Percentiles rank a stretch among this genome's conserved stretches.
Conservation (phyloP, 1,140 invertebrate genomes). For the Drosophila seguyi region DNA sequence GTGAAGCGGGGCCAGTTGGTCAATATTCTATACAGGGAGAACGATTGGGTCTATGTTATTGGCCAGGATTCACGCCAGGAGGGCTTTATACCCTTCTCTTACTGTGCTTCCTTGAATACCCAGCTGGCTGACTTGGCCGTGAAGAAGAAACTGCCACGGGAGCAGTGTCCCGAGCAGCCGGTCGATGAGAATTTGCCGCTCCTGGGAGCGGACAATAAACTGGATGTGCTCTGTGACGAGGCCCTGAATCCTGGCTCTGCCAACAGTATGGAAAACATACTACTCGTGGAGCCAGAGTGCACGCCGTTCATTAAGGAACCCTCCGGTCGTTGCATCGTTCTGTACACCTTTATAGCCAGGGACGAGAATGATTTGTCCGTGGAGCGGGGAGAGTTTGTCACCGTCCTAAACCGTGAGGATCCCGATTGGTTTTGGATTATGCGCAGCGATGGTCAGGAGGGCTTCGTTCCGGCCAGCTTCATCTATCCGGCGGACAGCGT, state of each 20-base stretch:
- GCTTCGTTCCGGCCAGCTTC: slow-evolving; percentile 97
- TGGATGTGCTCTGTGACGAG: slow-evolving; percentile 71
- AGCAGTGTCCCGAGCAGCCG: slow-evolving; percentile 81
- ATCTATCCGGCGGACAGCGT: slow-evolving; percentile 95
- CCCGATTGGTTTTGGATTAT: slow-evolving; percentile 98
- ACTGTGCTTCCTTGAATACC: slow-evolving; percentile 94
- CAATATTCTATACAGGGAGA: slow-evolving; percentile 96
- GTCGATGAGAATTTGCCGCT: slow-evolving; percentile 68
- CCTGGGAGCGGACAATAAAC: slow-evolving; percentile 85
- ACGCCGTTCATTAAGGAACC: slow-evolving; percentile 95
- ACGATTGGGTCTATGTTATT: slow-evolving; percentile 98
- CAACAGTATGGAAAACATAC: slow-evolving; percentile 86
- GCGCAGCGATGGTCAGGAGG: slow-evolving; percentile 95
- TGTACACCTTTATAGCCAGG: slow-evolving; percentile 96
- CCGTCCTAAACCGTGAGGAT: slow-evolving; percentile 96
- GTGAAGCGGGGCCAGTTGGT: slow-evolving; percentile 91
- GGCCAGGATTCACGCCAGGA: slow-evolving; percentile 94
- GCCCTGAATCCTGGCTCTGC: slow-evolving; percentile 38
- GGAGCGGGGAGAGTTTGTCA: slow-evolving; percentile 96
- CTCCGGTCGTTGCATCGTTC: slow-evolving; percentile 94
- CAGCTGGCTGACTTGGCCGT: slow-evolving; percentile 91
- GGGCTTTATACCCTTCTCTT: slow-evolving; percentile 97
- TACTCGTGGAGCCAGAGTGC: slow-evolving; percentile 86
- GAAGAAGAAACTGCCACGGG: slow-evolving; percentile 94
- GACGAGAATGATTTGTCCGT: slow-evolving; percentile 98